Conservation (phyloP, 2,113 vertebrate genomes). For the Sebastes fasciatus region DNA sequence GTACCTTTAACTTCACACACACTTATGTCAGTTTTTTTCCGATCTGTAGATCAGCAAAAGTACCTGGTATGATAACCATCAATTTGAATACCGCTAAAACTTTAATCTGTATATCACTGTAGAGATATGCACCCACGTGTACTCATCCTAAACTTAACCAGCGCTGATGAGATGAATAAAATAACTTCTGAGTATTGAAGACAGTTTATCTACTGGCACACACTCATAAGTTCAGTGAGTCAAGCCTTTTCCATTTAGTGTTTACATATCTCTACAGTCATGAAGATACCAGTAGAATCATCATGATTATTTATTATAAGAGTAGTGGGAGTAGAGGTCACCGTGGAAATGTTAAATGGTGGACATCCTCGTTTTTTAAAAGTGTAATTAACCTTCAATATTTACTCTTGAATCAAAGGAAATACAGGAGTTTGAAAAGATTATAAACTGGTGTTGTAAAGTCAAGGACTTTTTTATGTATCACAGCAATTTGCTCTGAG, state of each 20-base stretch:
- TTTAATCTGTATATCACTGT: no score
- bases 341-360: conserved; percentile 9
- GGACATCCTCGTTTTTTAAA: neutral
- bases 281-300: neutral
- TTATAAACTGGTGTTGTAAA: neutral
- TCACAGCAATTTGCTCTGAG: neutral
- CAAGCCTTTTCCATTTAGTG: neutral
- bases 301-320: neutral
- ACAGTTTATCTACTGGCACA: neutral
- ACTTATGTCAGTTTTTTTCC: no score
- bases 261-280: neutral
- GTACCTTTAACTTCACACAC: no score
- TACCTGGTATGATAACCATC: no score
- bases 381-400: conserved; percentile 7
- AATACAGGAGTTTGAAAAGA: neutral
- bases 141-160: neutral
- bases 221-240: neutral
- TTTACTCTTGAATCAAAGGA: neutral
- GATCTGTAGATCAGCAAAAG: no score
- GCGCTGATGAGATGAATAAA: neutral
- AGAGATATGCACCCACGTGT: neutral
- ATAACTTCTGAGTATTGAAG: neutral
- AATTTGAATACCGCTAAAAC: no score
- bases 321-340: neutral
- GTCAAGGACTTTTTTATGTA: conserved; percentile 8